phyloP scores from a whole-genome alignment of 2,797 vertebrate genomes.

The Sebastes taczanowskii region DNA sequence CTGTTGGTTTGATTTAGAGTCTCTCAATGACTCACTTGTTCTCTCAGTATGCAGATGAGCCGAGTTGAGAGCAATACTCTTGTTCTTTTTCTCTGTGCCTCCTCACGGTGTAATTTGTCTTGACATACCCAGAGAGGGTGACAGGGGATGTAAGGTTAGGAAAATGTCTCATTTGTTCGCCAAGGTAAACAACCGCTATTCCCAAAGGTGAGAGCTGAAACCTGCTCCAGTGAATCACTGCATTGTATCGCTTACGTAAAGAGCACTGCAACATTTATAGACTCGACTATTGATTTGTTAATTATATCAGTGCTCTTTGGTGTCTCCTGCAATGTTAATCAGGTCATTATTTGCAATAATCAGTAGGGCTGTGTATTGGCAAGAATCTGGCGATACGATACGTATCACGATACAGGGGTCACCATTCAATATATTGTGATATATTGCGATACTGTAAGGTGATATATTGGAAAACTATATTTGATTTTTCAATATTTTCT shows the following conservation, averaged over 20 bases:
- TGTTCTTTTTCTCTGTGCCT: constrained; percentile 25
- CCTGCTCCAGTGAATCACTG: constrained; percentile 26
- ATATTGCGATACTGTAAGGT: too few relatives aligned
- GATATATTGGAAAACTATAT: too few relatives aligned
- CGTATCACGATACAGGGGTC: too few relatives aligned
- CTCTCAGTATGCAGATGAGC: constrained; percentile 69
- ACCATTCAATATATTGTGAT: too few relatives aligned
- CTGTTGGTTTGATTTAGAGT: constrained; percentile 55
- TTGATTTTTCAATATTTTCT: too few relatives aligned
- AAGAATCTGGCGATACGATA: too few relatives aligned
- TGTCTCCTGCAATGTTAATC: not conserved
- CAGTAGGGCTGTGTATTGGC: not conserved
- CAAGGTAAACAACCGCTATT: constrained; percentile 43
- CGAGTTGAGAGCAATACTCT: constrained; percentile 31
- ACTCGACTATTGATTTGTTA: constrained; percentile 19
- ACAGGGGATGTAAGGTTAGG: constrained; percentile 32
- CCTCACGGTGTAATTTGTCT: constrained; percentile 49
- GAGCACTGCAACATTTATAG: constrained; percentile 7
- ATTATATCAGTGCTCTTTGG: constrained; percentile 8
- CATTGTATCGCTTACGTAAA: constrained; percentile 25
- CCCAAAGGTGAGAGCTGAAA: constrained; percentile 31
- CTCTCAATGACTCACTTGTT: constrained; percentile 73
- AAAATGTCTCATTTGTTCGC: constrained; percentile 53
- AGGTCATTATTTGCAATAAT: not conserved
- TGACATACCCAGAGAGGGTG: constrained; percentile 40